phyloP scores from a whole-genome alignment of 2,888 invertebrate species.

The Noctua pronuba region DNA sequence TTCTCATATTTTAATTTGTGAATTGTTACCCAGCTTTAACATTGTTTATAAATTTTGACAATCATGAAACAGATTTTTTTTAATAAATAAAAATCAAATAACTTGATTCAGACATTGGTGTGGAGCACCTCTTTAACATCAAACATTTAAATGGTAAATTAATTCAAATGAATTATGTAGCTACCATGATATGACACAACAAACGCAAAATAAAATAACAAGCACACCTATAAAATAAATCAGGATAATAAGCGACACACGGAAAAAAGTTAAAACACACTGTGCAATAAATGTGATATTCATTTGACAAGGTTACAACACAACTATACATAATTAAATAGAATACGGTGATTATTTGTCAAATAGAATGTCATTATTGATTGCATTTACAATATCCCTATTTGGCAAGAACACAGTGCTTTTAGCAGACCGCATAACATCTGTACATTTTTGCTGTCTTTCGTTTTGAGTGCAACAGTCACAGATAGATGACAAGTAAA shows the following conservation, averaged over 20 bases:
- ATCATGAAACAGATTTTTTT: background rate
- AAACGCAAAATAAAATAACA: conserved; percentile 75
- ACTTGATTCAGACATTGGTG: background rate
- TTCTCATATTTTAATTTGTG: background rate
- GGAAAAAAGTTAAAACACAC: conserved; percentile 77
- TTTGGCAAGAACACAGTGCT: conserved; percentile 58
- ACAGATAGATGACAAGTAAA: conserved; percentile 16
- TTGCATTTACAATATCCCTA: conserved; percentile 55
- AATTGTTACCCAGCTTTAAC: background rate
- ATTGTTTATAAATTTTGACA: conserved; percentile 2
- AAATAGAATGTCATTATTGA: conserved; percentile 45
- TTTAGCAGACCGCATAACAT: conserved; percentile 34
- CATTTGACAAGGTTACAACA: conserved; percentile 36
- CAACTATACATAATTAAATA: conserved; percentile 1
- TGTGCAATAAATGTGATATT: conserved; percentile 61
- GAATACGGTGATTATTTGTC: conserved; percentile 1
- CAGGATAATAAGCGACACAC: conserved; percentile 82
- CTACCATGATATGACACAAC: conserved; percentile 69
- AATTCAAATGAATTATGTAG: conserved; percentile 31
- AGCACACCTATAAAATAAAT: conserved; percentile 70
- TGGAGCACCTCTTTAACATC: conserved; percentile 20
- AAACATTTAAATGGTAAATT: conserved; percentile 19
- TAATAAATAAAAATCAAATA: background rate
- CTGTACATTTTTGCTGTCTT: conserved; percentile 17
- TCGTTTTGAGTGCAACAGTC: background rate